Conservation (phyloP, 2,113 vertebrate species). For the Acinonyx jubatus region DNA sequence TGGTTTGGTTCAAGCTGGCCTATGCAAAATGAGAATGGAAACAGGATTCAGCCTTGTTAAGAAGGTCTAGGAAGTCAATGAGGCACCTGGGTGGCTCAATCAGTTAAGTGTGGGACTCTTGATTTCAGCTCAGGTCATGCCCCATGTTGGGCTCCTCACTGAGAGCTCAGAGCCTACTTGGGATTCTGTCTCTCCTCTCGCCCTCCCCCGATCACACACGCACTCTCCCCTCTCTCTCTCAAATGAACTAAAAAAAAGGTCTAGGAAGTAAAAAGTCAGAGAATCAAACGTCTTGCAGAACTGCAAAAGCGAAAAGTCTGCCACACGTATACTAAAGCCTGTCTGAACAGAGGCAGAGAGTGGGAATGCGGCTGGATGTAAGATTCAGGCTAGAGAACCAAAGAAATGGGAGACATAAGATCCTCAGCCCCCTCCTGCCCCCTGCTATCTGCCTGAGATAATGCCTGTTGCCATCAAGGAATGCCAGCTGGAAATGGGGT, state of each 20-base stretch:
- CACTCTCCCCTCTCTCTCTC: too few relatives aligned
- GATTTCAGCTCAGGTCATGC: too few relatives aligned
- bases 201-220: too few relatives aligned
- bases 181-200: too few relatives aligned
- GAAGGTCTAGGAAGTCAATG: background rate
- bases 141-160: too few relatives aligned
- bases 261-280: background rate
- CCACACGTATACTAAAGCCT: background rate
- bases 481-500: background rate
- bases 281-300: background rate
- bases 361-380: background rate
- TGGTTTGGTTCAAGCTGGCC: background rate
- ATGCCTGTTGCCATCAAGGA: background rate
- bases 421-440: background rate
- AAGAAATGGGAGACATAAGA: background rate
- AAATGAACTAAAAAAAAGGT: background rate
- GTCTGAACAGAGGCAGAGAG: background rate
- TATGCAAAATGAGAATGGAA: background rate
- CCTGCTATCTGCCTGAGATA: background rate
- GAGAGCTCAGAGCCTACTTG: too few relatives aligned
- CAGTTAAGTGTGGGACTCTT: too few relatives aligned
- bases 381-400: background rate
- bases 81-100: too few relatives aligned
- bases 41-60: background rate
- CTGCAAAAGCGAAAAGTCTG: background rate